Evolutionary conservation across 2,113 vertebrate species (phyloP), one percentile per base, ranked within the genome.

Genomic region (Taxidea taxus): DNA sequence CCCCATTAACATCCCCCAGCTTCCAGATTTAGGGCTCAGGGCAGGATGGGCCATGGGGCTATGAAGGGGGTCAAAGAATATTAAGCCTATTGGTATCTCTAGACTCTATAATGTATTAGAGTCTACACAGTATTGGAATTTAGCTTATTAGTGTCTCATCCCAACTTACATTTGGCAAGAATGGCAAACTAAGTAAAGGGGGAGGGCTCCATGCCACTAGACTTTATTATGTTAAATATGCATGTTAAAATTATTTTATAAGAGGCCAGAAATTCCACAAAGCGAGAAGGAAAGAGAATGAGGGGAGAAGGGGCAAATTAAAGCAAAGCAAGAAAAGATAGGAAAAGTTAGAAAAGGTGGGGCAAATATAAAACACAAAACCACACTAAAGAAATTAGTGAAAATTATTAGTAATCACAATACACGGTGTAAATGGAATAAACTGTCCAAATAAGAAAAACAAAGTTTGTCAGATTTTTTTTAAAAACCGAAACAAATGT

Each of bases 321-420:
- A 74, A 82, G 83, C 60, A 85, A 83, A 95, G 23, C 20, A 88
- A 74, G n/a, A 60, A 39, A 86, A 78, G 13, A 49, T 2, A 42
- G 21, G 34, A 23, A 85, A 84, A 62, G 39, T 89, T 68, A 82
- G 37, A 83, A 70, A 78, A 88, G 20, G 37, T 23, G 18, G 34
- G 9, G 13, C 54, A 91, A 74, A 47, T 47, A 20, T 84, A 70
- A 93, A 97, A 66, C 70, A 87, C 23, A 87, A 80, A 88, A 66
- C 49, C 56, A 87, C 49, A n/a, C 4, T 47, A 83, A 91, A 96
- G 75, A 74, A 74, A 74, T 70, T 11, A 29, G 29, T 87, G 18
- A 74, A 74, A 84, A 34, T 54, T 39, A 64, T 85, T 31, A 44
- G 15, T 89, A 78, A 51, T 82, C 68, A 44, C 4, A 49, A 9